Conservation (phyloP, 2,888 invertebrate genomes). For the Thysanoteuthis rhombus region DNA sequence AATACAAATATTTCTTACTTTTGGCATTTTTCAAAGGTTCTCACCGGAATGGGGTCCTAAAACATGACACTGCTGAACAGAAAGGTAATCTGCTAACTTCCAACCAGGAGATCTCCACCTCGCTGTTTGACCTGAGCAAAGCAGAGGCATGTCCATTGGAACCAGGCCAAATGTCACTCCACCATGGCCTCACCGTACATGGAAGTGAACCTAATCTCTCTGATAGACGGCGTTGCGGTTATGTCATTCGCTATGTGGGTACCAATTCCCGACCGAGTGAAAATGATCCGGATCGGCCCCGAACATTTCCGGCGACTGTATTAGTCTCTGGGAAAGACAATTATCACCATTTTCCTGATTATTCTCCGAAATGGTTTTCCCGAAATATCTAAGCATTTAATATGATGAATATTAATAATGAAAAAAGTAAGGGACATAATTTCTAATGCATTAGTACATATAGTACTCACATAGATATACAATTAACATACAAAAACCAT, state of each 20-base stretch:
- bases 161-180: slow-evolving; percentile 52
- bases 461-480: too few relatives aligned
- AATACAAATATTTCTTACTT: background rate
- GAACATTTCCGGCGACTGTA: slow-evolving; percentile 48
- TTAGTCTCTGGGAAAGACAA: slow-evolving; percentile 45
- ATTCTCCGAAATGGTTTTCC: slow-evolving; percentile 45
- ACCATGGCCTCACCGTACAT: slow-evolving; percentile 50
- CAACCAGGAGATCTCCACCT: slow-evolving; percentile 48
- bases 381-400: slow-evolving; percentile 34
- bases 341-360: slow-evolving; percentile 43
- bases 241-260: slow-evolving; percentile 51
- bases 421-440: too few relatives aligned
- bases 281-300: slow-evolving; percentile 45
- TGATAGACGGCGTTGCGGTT: slow-evolving; percentile 48
- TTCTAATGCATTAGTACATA: too few relatives aligned
- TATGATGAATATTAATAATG: too few relatives aligned
- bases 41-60: slow-evolving; percentile 47
- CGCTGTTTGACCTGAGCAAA: slow-evolving; percentile 43
- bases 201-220: slow-evolving; percentile 53
- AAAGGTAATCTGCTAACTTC: slow-evolving; percentile 47
- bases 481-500: too few relatives aligned
- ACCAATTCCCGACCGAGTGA: slow-evolving; percentile 45
- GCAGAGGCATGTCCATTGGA: slow-evolving; percentile 47
- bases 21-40: slow-evolving; percentile 38
- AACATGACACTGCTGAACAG: slow-evolving; percentile 43